Percentiles rank a stretch among this genome's conserved stretches.
These are phyloP conservation scores for Polymixis flavicincta DNA, from an alignment of 2,888 invertebrate species.

Conservation along the genomic window DNA sequence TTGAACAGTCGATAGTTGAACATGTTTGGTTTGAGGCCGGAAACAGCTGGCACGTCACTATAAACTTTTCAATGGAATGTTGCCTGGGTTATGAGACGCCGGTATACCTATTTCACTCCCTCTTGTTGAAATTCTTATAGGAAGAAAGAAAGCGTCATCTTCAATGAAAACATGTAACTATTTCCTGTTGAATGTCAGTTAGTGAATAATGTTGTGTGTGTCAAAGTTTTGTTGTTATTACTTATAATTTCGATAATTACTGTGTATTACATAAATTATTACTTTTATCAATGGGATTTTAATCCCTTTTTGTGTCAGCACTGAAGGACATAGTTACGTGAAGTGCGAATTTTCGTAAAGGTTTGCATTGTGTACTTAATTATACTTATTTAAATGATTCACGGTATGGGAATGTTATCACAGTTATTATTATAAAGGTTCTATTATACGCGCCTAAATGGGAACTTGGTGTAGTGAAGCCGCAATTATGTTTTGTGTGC, in stretches of 20 bases:
- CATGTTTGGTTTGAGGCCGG: conserved; percentile 49
- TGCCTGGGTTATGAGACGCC: conserved; percentile 67
- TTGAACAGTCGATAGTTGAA: not conserved
- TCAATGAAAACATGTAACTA: conserved; percentile 64
- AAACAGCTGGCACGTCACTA: conserved; percentile 77
- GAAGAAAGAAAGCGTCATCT: conserved; percentile 57
- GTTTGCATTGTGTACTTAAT: conserved; percentile 77
- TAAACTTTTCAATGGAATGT: conserved; percentile 48
- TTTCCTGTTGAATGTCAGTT: conserved; percentile 79
- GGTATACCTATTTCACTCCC: conserved; percentile 71
- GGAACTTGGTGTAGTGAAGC: conserved; percentile 75
- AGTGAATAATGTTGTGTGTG: conserved; percentile 81
- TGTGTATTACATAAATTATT: conserved; percentile 70
- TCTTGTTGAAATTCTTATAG: conserved; percentile 35
- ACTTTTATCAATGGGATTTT: conserved; percentile 81
- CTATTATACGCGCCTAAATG: conserved; percentile 79
- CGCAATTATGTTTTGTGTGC: conserved; percentile 60
- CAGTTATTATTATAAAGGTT: conserved; percentile 79
- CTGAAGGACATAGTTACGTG: conserved; percentile 67
- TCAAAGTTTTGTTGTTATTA: conserved; percentile 89
- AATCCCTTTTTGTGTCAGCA: conserved; percentile 64
- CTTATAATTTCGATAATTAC: conserved; percentile 78
- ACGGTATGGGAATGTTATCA: conserved; percentile 86
- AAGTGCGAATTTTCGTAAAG: conserved; percentile 69
- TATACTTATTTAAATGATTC: conserved; percentile 83